Base-by-base conservation (phyloP, 2,888 invertebrate genomes). In the Drosophila engyochracea region DNA sequence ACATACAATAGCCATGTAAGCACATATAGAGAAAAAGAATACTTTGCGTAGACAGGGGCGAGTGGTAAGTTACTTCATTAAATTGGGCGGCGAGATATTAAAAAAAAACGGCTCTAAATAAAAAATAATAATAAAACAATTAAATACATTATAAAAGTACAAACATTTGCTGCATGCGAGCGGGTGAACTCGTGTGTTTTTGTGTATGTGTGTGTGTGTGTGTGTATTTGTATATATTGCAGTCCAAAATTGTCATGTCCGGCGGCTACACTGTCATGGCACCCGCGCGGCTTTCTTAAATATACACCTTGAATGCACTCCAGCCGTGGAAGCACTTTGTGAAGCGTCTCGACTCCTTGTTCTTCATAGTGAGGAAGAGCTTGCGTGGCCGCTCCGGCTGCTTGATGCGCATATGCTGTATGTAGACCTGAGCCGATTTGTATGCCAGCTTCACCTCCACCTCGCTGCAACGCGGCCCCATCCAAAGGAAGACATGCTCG, bases 251-350 rank as follows among this genome's bases (percentile, higher is more conserved):
- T 82, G 79, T 74, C 79, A 74, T 65, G 69, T 62, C 66, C 59
- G 73, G 70, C 82, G 76, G 59, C 54, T 68, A 66, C 83, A 66
- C 88, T 83, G 83, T 87, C 83, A 83, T 88, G 83, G 88, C 88
- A 76, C 37, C 58, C 74, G 73, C 77, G 35, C 71, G 69, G 33
- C 28, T n/a, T 47, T 16, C 47, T 78, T 85, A 85, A 73, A 89
- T 86, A 66, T 86, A 85, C 65, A 92, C 88, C 82, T 98, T 98
- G 93, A 98, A 97, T 81, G 95, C 95, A 74, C 98, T 97, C 99
- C 99, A 99, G 69, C 99, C 99, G 93, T 99, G 99, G 95, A 99
- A 99, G 94, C 99, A 99, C 94, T 98, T 98, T 75, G 97, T 97
- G 94, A 99, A 99, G 90, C 98, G 95, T 87, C 96, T 96, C 19